Conservation (phyloP, 2,797 vertebrate genomes). For the Benthosema pterotum region DNA sequence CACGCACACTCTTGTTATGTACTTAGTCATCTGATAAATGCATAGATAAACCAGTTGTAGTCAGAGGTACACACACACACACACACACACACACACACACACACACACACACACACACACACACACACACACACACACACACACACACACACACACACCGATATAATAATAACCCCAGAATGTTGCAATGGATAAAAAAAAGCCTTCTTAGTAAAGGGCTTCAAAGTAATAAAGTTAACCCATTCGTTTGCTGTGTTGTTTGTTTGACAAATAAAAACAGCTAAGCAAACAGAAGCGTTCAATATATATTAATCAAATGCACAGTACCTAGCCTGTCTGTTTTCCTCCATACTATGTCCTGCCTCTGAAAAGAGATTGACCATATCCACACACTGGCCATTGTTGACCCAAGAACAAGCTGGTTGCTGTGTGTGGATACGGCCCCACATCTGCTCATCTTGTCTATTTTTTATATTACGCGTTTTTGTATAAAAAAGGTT, state of each 20-base stretch:
- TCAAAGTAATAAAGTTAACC: conserved; percentile 36
- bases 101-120: conserved; percentile 38
- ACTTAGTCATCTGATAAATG: conserved; percentile 68
- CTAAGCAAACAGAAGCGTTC: conserved; percentile 36
- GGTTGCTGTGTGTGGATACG: neutral
- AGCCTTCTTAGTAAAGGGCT: conserved; percentile 53
- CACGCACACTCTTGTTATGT: conserved; percentile 5
- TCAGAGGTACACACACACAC: conserved; percentile 71
- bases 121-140: conserved; percentile 41
- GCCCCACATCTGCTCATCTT: conserved; percentile 15
- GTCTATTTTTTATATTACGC: conserved; percentile 23
- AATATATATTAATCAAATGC: conserved; percentile 45
- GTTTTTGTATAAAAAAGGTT: conserved; percentile 43
- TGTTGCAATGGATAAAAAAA: conserved; percentile 23
- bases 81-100: conserved; percentile 40
- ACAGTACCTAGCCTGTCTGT: conserved; percentile 32
- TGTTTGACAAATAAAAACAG: conserved; percentile 43
- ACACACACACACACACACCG: conserved; percentile 43
- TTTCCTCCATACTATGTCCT: conserved; percentile 25
- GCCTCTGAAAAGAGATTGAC: conserved; percentile 31
- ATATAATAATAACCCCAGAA: conserved; percentile 37
- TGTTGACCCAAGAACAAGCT: no score
- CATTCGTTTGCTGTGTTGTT: conserved; percentile 37
- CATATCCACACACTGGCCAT: no score
- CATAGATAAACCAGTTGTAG: conserved; percentile 81